Evolutionary conservation across 2,113 vertebrate genomes (phyloP).

Genomic region (Symphodus melops): DNA sequence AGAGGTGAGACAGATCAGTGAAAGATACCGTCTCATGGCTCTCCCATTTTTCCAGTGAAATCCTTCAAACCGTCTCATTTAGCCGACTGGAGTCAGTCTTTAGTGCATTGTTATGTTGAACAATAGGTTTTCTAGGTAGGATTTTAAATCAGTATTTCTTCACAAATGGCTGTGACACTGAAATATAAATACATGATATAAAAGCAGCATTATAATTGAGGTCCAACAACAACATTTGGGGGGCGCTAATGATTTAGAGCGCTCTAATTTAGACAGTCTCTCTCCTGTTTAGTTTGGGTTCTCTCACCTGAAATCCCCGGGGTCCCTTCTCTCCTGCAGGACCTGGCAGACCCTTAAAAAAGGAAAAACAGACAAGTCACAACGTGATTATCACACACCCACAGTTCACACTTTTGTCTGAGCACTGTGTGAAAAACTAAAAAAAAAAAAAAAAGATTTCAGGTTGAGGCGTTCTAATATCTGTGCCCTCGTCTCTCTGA

Average conservation of each 20-base stretch:
- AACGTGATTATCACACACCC: not conserved
- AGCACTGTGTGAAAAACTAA: not conserved
- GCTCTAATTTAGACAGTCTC: too few relatives aligned
- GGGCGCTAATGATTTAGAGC: not conserved
- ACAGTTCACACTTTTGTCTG: not conserved
- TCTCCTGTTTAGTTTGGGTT: not conserved
- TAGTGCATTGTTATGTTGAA: not conserved
- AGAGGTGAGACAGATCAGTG: slow-evolving; percentile 3
- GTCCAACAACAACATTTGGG: not conserved
- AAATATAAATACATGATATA: not conserved
- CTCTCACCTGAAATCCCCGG: slow-evolving; percentile 85
- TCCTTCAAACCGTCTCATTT: too few relatives aligned
- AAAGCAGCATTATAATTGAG: not conserved
- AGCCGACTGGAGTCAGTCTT: too few relatives aligned
- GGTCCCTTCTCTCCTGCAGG: slow-evolving; percentile 83
- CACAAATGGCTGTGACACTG: not conserved
- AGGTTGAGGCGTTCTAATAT: not conserved
- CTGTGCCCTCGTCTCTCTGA: not conserved
- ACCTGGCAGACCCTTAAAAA: slow-evolving; percentile 84
- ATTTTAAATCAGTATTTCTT: not conserved
- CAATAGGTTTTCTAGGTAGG: too few relatives aligned
- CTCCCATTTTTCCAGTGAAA: too few relatives aligned
- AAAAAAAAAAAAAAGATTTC: not conserved
- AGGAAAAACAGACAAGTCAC: slow-evolving; percentile 31
- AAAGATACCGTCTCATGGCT: too few relatives aligned